Percentiles rank a stretch among this genome's conserved stretches.
Conservation (phyloP, 2,888 invertebrate species). For the Eremobia ochroleuca region DNA sequence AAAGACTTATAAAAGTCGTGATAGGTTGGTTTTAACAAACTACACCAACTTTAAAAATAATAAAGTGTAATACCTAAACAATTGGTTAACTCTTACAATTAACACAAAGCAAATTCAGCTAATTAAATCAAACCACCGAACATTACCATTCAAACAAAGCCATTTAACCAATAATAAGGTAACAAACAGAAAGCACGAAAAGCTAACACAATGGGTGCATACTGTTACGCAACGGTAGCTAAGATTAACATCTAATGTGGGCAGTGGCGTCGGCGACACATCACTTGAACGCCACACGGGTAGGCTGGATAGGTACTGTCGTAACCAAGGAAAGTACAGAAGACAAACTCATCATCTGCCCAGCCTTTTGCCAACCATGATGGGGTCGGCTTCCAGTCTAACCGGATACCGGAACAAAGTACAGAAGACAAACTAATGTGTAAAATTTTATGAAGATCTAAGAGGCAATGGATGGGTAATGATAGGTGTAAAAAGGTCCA, state of each 20-base stretch:
- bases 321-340: slow-evolving; percentile 35
- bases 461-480: background rate
- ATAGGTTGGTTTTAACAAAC: background rate
- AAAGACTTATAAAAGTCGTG: background rate
- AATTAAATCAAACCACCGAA: slow-evolving; percentile 38
- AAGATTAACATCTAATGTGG: slow-evolving; percentile 75
- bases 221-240: slow-evolving; percentile 63
- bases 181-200: slow-evolving; percentile 55
- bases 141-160: slow-evolving; percentile 39
- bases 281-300: slow-evolving; percentile 55
- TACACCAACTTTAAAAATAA: background rate
- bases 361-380: too few relatives aligned
- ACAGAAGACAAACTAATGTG: slow-evolving; percentile 35
- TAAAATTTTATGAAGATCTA: too few relatives aligned
- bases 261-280: slow-evolving; percentile 68
- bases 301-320: slow-evolving; percentile 27
- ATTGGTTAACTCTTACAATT: background rate
- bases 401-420: too few relatives aligned
- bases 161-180: slow-evolving; percentile 38
- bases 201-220: slow-evolving; percentile 57
- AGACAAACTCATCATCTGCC: too few relatives aligned
- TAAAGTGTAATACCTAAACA: background rate
- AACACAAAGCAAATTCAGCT: slow-evolving; percentile 5
- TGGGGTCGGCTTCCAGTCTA: too few relatives aligned
- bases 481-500: too few relatives aligned